Conservation (phyloP, 1,140 invertebrate species). For the Zaprionus vittiger region DNA sequence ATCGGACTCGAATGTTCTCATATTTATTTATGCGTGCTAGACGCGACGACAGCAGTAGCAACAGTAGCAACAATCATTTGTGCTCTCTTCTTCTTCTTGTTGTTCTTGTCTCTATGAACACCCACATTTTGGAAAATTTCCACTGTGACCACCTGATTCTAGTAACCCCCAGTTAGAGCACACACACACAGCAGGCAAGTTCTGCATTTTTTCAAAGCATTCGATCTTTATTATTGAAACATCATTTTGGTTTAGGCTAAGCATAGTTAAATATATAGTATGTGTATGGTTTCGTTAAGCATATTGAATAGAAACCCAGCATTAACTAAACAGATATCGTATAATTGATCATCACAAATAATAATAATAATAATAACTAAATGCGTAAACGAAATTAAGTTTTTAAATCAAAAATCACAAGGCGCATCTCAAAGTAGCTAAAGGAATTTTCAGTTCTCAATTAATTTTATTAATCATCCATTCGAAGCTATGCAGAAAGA, state of each 20-base stretch:
- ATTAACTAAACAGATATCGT: conserved; percentile 23
- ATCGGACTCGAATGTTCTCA: conserved; percentile 47
- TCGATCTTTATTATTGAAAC: conserved; percentile 49
- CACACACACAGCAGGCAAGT: background rate
- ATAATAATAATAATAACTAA: conserved; percentile 29
- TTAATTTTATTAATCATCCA: conserved; percentile 49
- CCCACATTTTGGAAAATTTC: conserved; percentile 59
- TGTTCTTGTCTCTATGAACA: conserved; percentile 21
- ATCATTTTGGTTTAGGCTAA: conserved; percentile 39
- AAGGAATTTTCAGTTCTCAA: conserved; percentile 47
- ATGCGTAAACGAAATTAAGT: conserved; percentile 28
- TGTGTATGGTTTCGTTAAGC: conserved; percentile 18
- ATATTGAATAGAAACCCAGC: conserved; percentile 19
- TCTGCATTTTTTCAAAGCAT: conserved; percentile 31
- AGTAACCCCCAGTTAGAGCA: background rate
- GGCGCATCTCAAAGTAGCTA: conserved; percentile 23
- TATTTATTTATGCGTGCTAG: conserved; percentile 49
- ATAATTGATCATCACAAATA: conserved; percentile 36
- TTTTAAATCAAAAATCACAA: conserved; percentile 50
- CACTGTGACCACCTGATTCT: conserved; percentile 48
- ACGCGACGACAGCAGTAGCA: conserved; percentile 7
- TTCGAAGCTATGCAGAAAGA: conserved; percentile 21
- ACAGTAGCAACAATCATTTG: conserved; percentile 4
- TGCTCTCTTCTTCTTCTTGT: background rate
- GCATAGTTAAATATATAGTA: conserved; percentile 31